Evolutionary conservation across 2,888 invertebrate genomes (phyloP), one percentile per base, ranked within the genome.

Genomic region (Diarsia rubi): DNA sequence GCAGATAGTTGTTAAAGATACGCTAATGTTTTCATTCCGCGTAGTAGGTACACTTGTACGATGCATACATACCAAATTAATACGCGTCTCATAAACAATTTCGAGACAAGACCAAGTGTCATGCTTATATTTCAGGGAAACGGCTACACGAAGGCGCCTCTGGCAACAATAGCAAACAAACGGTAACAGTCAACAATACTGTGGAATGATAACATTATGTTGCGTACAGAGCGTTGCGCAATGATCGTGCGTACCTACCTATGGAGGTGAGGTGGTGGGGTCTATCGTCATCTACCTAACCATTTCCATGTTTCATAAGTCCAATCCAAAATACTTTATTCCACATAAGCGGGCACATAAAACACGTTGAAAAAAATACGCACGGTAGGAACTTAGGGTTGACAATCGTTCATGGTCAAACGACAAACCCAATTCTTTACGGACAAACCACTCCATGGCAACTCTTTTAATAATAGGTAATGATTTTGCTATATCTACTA

Each of bases 181-280:
- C 52, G 72, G 72, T 47, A 54, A 73, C 73, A 68, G 44, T 80
- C 76, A 83, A 82, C 82, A 82, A 76, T 60, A 27, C 27, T 47
- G 42, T 65, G 82, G 83, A 82, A 82, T 82, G 82, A 83, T 80
- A 82, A 82, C 80, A 82, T 80, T 73, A 31, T 63, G 62, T 11
- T 45, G 49, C 37, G 0, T 37, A 37, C 0, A 37, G 19, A n/a
- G 16, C 64, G 16, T 73, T 76, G 68, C 49, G 42, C 76, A 75
- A 72, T 72, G 24, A 31, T 21, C 16, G 8, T 57, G 27, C 24
- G 49, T 57, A 27, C 16, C 19, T 57, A 27, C 16, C 19, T 27
- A 19, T 9, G 59, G 19, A 31, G 19, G 4, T 57, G 16, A 19
- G 27, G 57, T 59, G 31, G 31, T 59, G 27, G 19, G 19, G 27